phyloP scores from a whole-genome alignment of 2,797 vertebrate genomes.

The Pipistrellus pygmaeus region DNA sequence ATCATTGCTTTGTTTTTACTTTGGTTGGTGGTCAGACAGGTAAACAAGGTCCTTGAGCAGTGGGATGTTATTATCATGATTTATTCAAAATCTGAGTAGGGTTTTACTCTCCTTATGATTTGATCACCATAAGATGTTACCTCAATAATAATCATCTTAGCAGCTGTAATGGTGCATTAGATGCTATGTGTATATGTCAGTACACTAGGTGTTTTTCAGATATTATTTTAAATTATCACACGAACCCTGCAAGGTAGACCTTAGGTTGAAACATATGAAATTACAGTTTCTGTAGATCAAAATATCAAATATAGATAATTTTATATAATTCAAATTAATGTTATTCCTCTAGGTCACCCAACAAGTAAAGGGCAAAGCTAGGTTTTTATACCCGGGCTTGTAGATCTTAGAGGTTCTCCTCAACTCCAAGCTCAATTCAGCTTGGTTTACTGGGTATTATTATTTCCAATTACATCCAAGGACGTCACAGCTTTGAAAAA shows the following conservation, averaged over 20 bases:
- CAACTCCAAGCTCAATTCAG: background rate
- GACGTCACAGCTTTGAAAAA: slow-evolving; percentile 14
- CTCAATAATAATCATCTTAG: background rate
- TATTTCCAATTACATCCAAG: background rate
- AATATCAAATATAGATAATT: slow-evolving; percentile 7
- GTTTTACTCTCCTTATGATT: background rate
- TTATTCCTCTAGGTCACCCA: slow-evolving; percentile 35
- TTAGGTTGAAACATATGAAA: slow-evolving; percentile 25
- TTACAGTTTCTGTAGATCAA: background rate
- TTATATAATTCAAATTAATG: background rate
- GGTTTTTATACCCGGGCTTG: background rate
- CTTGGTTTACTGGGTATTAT: background rate
- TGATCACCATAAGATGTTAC: slow-evolving; percentile 22
- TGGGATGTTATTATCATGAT: background rate
- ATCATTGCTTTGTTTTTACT: slow-evolving; percentile 60
- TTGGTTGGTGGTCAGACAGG: slow-evolving; percentile 17
- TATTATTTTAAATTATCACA: slow-evolving; percentile 16
- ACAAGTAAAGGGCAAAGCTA: slow-evolving; percentile 3
- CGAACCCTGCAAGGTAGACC: background rate
- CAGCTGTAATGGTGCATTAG: background rate
- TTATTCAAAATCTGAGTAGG: slow-evolving; percentile 34
- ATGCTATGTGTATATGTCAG: background rate
- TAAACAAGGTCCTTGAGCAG: background rate
- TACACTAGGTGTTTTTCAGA: background rate
- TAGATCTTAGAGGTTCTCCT: background rate